Evolutionary conservation across 2,113 vertebrate species (phyloP).

Genomic region (Fregata magnificens): DNA sequence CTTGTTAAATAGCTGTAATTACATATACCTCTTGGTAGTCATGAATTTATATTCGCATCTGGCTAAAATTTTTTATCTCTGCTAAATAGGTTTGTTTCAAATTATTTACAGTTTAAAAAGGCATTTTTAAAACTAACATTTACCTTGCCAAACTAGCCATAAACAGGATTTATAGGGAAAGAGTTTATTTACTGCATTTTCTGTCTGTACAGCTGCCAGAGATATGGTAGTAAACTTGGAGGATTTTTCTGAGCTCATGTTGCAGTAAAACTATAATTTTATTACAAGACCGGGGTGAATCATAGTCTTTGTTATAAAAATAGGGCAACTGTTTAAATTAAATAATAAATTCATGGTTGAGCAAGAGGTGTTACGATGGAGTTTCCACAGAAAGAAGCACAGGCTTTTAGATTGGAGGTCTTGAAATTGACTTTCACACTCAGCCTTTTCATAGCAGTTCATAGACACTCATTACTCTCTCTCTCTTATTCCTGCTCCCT

Average conservation of each 20-base stretch:
- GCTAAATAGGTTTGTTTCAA: constrained; percentile 20
- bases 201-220: background rate
- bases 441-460: background rate
- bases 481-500: background rate
- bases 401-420: background rate
- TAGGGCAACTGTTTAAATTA: background rate
- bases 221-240: constrained; percentile 27
- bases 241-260: background rate
- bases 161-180: constrained; percentile 36
- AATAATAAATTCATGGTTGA: background rate
- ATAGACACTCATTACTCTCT: background rate
- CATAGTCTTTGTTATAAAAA: constrained; percentile 28
- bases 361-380: background rate
- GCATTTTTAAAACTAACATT: constrained; percentile 18
- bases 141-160: background rate
- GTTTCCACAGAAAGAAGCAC: background rate
- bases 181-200: constrained; percentile 41
- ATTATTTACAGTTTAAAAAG: constrained; percentile 16
- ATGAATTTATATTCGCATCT: background rate
- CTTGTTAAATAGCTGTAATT: background rate
- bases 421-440: background rate
- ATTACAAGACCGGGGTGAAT: background rate
- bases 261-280: constrained; percentile 19
- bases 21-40: background rate
- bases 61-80: background rate